These are phyloP conservation scores for Pseudococcus viburni DNA, from an alignment of 2,888 invertebrate genomes.

Conservation along the genomic window DNA sequence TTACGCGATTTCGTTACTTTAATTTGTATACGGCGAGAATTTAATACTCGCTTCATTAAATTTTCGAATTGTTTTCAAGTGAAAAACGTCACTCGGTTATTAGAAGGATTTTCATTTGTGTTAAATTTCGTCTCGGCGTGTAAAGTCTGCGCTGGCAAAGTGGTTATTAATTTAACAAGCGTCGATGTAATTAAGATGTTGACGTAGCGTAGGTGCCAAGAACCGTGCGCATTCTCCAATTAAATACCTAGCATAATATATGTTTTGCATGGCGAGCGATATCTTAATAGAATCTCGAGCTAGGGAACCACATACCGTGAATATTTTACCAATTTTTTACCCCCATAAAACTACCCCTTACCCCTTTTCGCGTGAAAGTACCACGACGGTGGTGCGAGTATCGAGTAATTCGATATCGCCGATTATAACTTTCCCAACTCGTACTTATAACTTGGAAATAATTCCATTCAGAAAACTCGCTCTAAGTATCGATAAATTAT, in stretches of 20 bases:
- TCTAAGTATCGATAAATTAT: conserved; percentile 12
- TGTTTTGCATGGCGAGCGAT: conserved; percentile 18
- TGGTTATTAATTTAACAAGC: conserved; percentile 31
- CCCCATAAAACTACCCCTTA: too few species aligned
- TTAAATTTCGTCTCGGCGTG: not conserved
- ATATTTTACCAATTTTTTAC: not conserved
- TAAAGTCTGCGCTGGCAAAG: conserved; percentile 14
- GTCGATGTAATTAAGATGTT: conserved; percentile 22
- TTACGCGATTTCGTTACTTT: not conserved
- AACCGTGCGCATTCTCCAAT: conserved; percentile 17
- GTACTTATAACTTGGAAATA: not conserved
- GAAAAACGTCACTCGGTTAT: conserved; percentile 21
- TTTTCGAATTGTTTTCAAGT: conserved; percentile 18
- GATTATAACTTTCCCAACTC: not conserved
- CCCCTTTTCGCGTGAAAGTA: too few species aligned
- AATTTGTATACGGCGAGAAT: not conserved
- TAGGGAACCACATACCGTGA: conserved; percentile 4
- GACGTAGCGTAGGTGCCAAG: conserved; percentile 31
- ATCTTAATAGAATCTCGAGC: conserved; percentile 15
- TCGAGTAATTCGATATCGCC: not conserved
- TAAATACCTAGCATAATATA: conserved; percentile 24
- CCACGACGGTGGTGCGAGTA: not conserved
- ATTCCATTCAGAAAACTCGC: not conserved
- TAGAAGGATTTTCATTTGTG: conserved; percentile 22
- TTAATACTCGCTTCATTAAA: not conserved